Conservation (phyloP, 2,113 vertebrate genomes). For the Cathartes aura region DNA sequence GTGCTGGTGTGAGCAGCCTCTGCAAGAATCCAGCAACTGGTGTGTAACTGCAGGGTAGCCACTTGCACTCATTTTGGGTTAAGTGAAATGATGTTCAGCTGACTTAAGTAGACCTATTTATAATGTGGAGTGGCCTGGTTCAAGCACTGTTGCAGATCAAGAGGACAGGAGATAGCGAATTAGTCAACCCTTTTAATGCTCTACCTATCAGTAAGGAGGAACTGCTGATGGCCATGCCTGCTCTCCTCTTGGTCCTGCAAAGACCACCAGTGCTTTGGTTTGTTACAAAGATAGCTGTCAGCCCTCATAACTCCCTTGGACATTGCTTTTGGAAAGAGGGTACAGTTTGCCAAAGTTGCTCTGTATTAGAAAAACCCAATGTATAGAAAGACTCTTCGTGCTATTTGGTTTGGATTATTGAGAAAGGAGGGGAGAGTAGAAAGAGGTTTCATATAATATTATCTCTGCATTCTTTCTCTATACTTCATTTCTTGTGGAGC, state of each 20-base stretch:
- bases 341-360: background rate
- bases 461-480: background rate
- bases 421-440: background rate
- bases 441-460: background rate
- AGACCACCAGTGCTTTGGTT: background rate
- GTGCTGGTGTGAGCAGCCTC: background rate
- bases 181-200: background rate
- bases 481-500: background rate
- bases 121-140: background rate
- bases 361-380: background rate
- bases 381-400: background rate
- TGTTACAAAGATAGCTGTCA: background rate
- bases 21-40: background rate
- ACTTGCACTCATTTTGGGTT: background rate
- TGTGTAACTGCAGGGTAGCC: background rate
- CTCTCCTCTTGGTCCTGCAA: background rate
- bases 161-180: background rate
- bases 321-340: background rate
- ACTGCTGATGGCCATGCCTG: background rate
- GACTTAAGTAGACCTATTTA: background rate
- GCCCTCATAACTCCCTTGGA: background rate
- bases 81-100: background rate
- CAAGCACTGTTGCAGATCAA: background rate
- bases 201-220: background rate
- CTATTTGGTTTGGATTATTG: background rate